phyloP scores from a whole-genome alignment of 2,797 vertebrate genomes.

The Pteropus rufus region DNA sequence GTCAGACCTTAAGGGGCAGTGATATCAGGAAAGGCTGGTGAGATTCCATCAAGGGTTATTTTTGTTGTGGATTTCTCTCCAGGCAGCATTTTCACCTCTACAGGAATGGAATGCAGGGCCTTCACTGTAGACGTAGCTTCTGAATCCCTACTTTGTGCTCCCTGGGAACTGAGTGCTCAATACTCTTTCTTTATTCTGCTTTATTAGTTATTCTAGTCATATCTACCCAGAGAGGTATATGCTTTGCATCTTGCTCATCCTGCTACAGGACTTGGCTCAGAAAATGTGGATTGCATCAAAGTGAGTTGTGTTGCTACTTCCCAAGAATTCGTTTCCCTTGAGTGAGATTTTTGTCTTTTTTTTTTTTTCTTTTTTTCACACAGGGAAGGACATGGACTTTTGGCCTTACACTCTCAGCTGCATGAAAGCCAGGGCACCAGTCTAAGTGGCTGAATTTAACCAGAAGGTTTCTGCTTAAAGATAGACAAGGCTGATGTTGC shows the following conservation, averaged over 20 bases:
- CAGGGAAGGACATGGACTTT: not conserved
- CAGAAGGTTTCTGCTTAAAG: not conserved
- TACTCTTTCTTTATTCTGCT: not conserved
- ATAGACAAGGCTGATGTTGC: not conserved
- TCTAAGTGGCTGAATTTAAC: not conserved
- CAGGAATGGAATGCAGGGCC: not conserved
- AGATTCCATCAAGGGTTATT: not conserved
- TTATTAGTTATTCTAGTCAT: not conserved
- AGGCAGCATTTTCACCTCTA: not conserved
- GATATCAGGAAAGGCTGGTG: not conserved
- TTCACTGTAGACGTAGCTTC: not conserved
- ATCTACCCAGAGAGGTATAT: not conserved
- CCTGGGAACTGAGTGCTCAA: not conserved
- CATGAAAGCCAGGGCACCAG: not conserved
- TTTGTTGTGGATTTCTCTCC: not conserved
- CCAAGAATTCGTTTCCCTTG: slow-evolving; percentile 1
- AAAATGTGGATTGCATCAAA: not conserved
- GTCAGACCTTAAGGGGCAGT: not conserved
- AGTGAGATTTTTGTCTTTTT: not conserved
- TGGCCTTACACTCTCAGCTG: not conserved
- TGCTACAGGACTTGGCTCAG: not conserved
- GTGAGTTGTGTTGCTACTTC: not conserved
- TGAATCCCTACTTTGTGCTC: not conserved
- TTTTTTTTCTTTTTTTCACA: not conserved
- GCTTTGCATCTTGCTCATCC: not conserved